These are phyloP conservation scores for Fringilla coelebs DNA, from an alignment of 2,797 vertebrate species.

Conservation along the genomic window DNA sequence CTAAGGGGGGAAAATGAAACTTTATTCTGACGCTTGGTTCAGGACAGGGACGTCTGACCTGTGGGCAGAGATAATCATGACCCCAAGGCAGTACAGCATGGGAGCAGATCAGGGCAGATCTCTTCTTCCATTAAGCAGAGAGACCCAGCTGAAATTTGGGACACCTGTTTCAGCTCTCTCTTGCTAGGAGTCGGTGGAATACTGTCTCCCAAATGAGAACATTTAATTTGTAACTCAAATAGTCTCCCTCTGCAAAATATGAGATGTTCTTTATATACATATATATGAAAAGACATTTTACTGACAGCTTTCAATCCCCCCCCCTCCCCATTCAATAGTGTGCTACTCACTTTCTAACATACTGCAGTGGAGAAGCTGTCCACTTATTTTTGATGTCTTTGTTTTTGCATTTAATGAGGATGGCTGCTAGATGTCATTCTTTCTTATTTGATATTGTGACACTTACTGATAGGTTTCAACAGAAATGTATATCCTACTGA, in stretches of 20 bases:
- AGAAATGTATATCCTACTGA: background rate
- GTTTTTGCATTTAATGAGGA: background rate
- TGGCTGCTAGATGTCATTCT: background rate
- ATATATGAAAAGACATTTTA: background rate
- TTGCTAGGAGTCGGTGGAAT: background rate
- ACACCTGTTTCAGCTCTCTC: background rate
- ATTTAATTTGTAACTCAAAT: background rate
- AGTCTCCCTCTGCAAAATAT: background rate
- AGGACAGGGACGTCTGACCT: background rate
- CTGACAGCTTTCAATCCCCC: background rate
- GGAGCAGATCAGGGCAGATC: background rate
- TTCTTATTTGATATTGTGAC: constrained; percentile 14
- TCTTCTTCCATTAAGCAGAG: background rate
- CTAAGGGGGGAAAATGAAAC: background rate
- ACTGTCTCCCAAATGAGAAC: background rate
- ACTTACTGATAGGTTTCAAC: background rate
- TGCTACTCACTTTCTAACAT: constrained; percentile 1
- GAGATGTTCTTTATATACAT: background rate
- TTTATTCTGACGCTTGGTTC: background rate
- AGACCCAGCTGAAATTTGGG: background rate
- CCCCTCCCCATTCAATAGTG: background rate
- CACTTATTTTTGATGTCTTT: background rate
- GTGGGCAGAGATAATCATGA: background rate
- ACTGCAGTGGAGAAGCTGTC: background rate
- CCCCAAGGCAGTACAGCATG: background rate